Base-by-base conservation (phyloP, 1,140 invertebrate genomes). In the Drosophila leontia region DNA sequence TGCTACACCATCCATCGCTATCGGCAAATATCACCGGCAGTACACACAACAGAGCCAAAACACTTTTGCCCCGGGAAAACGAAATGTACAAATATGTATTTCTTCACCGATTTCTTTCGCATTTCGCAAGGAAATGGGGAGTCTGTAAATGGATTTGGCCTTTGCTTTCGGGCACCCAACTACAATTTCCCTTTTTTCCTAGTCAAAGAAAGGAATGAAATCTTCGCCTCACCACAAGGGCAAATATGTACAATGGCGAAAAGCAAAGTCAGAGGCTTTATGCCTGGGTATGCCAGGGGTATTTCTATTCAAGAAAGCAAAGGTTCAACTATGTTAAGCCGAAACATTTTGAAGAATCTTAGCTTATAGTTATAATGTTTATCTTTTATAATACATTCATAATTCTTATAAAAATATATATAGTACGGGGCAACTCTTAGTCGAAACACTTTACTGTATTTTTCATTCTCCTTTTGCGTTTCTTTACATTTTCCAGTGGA, bases 91-190 rank as follows among this genome's bases (percentile, higher is more conserved):
- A 55, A 55, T 37, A 67, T 41, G 29, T 51, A 70, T 32, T 67
- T 15, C 29, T 35, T 41, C 45, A 44, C 29, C 55, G 70, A 41
- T 74, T 67, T 59, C 23, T 26, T 17, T 45, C 53, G 53, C 53
- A 56, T 56, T 68, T 67, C 39, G 19, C 62, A 29, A 42, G 29
- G 29, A 26, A 67, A 41, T 13, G 34, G 35, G 19, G 39, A 29
- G 32, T 60, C 53, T 34, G 44, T 60, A 72, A 72, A 72, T 59
- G 68, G 70, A 74, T 74, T 74, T 71, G 63, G 62, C 19, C 34
- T 68, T 69, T 68, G 70, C 53, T 32, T 48, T 59, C 41, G 26
- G 34, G 8, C 45, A 17, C 11, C 32, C 47, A 34, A 53, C 29
- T 74, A 74, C 70, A 72, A 60, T 74, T 37, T 72, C 37, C 55